These are phyloP conservation scores for Platysternon megacephalum DNA, from an alignment of 2,113 vertebrate genomes.

Conservation along the genomic window DNA sequence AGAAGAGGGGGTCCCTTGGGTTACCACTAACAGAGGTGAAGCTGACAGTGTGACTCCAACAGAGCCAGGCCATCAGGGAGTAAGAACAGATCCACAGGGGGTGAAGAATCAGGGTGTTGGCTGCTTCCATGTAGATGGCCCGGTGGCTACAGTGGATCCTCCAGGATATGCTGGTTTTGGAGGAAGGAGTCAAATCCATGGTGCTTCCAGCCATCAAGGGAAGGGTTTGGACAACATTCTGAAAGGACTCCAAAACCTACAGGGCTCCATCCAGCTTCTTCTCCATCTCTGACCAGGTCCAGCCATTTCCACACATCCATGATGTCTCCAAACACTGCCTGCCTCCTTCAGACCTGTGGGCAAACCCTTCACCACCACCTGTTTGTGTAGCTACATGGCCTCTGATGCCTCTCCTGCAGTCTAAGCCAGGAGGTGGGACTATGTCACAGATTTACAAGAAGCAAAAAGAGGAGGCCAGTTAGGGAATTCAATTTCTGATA, in stretches of 20 bases:
- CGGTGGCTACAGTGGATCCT: neutral
- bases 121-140: neutral
- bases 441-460: neutral
- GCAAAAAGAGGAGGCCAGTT: neutral
- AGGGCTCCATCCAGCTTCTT: neutral
- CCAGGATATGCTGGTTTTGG: neutral
- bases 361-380: neutral
- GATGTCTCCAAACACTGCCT: neutral
- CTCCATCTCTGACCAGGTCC: neutral
- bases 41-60: neutral
- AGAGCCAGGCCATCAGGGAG: neutral
- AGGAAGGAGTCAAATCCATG: neutral
- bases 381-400: too few species aligned
- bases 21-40: neutral
- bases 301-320: neutral
- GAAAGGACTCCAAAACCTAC: neutral
- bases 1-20: neutral
- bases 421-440: neutral
- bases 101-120: neutral
- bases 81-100: neutral
- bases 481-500: neutral
- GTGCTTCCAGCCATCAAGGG: neutral
- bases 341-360: neutral
- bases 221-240: neutral
- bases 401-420: neutral